Evolutionary conservation across 1,140 invertebrate species (phyloP), one percentile per base, ranked within the genome.

Genomic region (Chironomus striatipennis): DNA sequence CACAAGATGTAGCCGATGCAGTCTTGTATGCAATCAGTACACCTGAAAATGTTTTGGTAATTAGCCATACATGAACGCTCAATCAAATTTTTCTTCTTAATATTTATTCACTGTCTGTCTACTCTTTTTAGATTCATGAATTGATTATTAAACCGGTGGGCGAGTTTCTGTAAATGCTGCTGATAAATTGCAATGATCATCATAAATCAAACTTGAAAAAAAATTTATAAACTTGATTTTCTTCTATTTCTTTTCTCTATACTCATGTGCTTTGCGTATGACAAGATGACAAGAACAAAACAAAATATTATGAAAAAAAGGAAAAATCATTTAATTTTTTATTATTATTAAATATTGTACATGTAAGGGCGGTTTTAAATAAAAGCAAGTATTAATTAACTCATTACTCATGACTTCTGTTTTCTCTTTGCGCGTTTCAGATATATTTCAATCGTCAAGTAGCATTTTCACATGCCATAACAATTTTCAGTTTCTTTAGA

Each of bases 1-100:
- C 82, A 3, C 77, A 81, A 64, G 83, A 86, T 70, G 75, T 86
- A 72, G 82, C 84, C 4, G 80, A 82, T 73, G 81, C 80, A 2
- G 73, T 85, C 18, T 76, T 85, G 7, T 83, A 85, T 76, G 82
- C 80, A 9, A 76, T 86, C 34, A 77, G 80, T 73, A 82, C 81
- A 17, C 80, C 83, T 47, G 77, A 81, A 0, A 79, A 83, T 77
- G 82, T 86, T 42, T 79, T 70, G 65, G 65, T 70, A 21, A 70
- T 18, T 18, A 70, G 9, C 65, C 65, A 7, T 17, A 20, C 3
- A 7, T 67, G 7, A 2, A 67, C 4, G n/a, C n/a, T 10, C 7
- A n/a, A 57, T 57, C 1, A 57, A 57, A n/a, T n/a, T n/a, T 7
- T 17, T 6, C 20, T 10, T 20, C 7, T 20, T 20, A 3, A 20